Percentiles rank a stretch among this genome's conserved stretches.
Evolutionary conservation across 2,113 vertebrate genomes (phyloP).

Genomic region (Gavialis gangeticus): DNA sequence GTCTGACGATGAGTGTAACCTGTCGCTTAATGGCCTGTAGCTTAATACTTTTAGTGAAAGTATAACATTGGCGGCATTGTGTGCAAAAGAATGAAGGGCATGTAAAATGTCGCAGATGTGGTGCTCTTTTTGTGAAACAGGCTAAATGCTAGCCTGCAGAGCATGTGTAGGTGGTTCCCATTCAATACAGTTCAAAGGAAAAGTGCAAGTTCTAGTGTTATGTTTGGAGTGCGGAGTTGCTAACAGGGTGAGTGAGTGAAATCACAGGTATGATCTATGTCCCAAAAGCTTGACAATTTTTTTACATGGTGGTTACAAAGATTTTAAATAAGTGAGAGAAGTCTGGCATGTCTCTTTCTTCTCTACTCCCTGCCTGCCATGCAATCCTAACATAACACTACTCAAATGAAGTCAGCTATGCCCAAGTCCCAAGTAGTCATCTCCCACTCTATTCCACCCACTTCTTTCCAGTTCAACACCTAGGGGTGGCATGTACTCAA

Average conservation of each 20-base stretch:
- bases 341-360: neutral
- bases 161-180: neutral
- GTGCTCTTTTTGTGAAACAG: neutral
- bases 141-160: neutral
- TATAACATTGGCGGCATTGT: neutral
- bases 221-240: neutral
- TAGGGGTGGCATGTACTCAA: no score
- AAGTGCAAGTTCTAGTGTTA: neutral
- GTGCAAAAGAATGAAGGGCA: neutral
- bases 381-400: no score
- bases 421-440: no score
- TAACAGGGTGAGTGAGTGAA: neutral
- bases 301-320: neutral
- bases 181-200: neutral
- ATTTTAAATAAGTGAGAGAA: constrained; percentile 1
- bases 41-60: neutral
- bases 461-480: no score
- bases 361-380: no score
- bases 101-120: neutral
- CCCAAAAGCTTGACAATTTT: neutral
- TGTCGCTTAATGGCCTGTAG: no score
- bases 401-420: no score
- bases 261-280: neutral
- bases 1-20: no score
- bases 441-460: no score